Evolutionary conservation across 2,888 invertebrate species (phyloP).

Genomic region (Drosophila rellima): DNA sequence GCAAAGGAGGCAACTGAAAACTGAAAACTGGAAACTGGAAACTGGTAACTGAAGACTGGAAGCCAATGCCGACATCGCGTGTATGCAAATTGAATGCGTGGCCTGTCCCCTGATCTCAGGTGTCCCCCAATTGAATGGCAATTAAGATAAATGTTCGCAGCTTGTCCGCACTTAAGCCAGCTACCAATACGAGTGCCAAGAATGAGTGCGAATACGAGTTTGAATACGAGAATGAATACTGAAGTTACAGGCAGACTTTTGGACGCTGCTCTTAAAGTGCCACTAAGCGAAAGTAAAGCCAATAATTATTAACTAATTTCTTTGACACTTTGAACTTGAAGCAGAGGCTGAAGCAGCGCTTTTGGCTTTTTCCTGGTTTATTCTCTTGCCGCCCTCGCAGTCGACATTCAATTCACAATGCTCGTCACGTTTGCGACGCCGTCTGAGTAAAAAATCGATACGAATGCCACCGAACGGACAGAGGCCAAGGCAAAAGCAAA

Average conservation of each 20-base stretch:
- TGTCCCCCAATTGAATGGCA: constrained; percentile 78
- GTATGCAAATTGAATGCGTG: constrained; percentile 73
- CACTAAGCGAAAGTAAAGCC: constrained; percentile 24
- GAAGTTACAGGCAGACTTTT: not conserved
- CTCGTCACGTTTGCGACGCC: constrained; percentile 70
- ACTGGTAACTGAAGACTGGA: constrained; percentile 5
- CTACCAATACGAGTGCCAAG: constrained; percentile 7
- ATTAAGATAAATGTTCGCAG: constrained; percentile 79
- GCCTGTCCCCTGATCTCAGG: constrained; percentile 43
- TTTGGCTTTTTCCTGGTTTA: not conserved
- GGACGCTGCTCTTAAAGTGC: not conserved
- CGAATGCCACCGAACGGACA: constrained; percentile 38
- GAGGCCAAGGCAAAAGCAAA: constrained; percentile 33
- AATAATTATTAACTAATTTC: constrained; percentile 73
- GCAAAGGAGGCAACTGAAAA: not conserved
- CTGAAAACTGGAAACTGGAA: not conserved
- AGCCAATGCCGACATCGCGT: constrained; percentile 60
- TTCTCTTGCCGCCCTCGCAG: not conserved
- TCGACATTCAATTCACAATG: constrained; percentile 49
- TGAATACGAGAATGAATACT: constrained; percentile 16
- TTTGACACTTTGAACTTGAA: constrained; percentile 59
- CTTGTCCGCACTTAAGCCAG: constrained; percentile 73
- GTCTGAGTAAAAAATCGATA: constrained; percentile 75
- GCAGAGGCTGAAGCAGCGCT: not conserved
- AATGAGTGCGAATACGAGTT: constrained; percentile 15